phyloP scores from a whole-genome alignment of 1,140 invertebrate genomes.

The Ptiloglossa arizonensis region DNA sequence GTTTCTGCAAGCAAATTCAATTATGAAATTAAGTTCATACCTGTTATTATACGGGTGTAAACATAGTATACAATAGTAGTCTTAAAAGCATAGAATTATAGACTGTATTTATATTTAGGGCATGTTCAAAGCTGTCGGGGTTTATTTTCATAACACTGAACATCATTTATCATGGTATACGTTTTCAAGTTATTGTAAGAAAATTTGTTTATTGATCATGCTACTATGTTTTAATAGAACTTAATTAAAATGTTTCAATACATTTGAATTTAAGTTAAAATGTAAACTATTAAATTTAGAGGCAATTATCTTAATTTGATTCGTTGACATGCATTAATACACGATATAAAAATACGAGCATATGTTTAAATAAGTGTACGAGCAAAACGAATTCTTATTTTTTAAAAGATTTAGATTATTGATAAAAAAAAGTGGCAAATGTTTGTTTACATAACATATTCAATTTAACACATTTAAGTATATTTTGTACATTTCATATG shows the following conservation, averaged over 20 bases:
- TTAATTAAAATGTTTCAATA: background rate
- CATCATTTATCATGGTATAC: background rate
- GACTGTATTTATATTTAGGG: slow-evolving; percentile 34
- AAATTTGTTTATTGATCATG: background rate
- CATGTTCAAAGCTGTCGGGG: slow-evolving; percentile 38
- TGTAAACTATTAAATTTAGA: background rate
- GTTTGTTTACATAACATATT: background rate
- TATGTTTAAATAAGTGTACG: slow-evolving; percentile 6
- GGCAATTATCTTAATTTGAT: background rate
- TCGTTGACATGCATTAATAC: background rate
- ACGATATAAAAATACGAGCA: slow-evolving; percentile 6
- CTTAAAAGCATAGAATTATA: slow-evolving; percentile 16
- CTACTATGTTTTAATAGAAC: slow-evolving; percentile 1
- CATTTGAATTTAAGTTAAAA: too few species aligned
- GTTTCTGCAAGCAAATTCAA: background rate
- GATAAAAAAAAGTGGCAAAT: slow-evolving; percentile 2
- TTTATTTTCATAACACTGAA: background rate
- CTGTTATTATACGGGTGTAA: slow-evolving; percentile 19
- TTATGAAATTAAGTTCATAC: background rate
- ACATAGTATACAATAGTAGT: slow-evolving; percentile 47
- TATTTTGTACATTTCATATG: background rate
- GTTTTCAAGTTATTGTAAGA: background rate
- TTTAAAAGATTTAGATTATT: background rate
- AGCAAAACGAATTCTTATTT: background rate
- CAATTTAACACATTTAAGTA: background rate